Base-by-base conservation (phyloP, 2,113 vertebrate genomes). In the Laterallus jamaicensis region DNA sequence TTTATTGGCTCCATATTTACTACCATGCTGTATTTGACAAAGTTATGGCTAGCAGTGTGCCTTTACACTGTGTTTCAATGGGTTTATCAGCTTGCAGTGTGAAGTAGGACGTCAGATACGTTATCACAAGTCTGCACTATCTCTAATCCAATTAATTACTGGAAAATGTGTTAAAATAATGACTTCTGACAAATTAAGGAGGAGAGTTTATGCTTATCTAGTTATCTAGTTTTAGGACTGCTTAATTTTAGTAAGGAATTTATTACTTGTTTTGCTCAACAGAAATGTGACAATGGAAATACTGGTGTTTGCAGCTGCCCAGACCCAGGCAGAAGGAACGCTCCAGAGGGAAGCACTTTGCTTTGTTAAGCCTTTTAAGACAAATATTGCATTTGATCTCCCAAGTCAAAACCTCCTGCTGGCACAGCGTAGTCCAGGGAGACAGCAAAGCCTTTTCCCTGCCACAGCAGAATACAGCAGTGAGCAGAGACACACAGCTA, bases 71-170 rank as follows among this genome's bases (percentile, higher is more conserved):
- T 50, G 25, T 22, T 73, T 93, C 55, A 44, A 2, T 37, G 71
- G 22, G 24, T 90, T 93, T 86, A 90, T 93, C 79, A 66, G 90
- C 52, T 77, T 47, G 47, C 37, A 44, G 47, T 32, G 47, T 32
- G 8, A 55, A 75, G 52, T 86, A 60, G 59, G 47, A 83, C 74
- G 83, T 88, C 77, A 90, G 88, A 77, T 85, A 85, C 2, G 58
- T 85, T 95, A 96, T 92, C 25, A 0, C 50, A 77, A 83, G 91
- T 29, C 76, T 86, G 55, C n/a, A 19, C 37, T 88, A 35, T 86
- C 60, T 93, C 80, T 90, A 81, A 80, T 77, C 50, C 68, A 78
- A 92, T 93, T 95, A 88, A 95, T 92, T 90, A 83, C 68, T 59
- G 22, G 64, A 31, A 90, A 83, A 88, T 50, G 55, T 90, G 76